A percentile compares a stretch with the other conserved stretches of the same genome.
phyloP scores from a whole-genome alignment of 2,888 invertebrate genomes.

The Pecten maximus region DNA sequence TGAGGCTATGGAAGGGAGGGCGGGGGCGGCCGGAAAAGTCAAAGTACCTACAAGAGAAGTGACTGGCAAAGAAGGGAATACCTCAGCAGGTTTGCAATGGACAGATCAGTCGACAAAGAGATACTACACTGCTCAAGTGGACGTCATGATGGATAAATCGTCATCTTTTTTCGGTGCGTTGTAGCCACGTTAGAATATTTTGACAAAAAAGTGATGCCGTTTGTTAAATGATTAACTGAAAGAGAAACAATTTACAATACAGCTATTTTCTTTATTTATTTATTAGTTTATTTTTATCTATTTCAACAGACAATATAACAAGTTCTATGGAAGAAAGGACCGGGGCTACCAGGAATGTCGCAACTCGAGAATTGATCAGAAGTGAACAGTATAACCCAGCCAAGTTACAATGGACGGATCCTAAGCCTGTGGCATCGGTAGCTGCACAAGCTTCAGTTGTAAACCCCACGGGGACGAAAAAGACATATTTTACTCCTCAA shows the following conservation, averaged over 20 bases:
- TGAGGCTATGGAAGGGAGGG: neutral
- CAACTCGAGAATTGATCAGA: neutral
- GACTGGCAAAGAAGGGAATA: too few species aligned
- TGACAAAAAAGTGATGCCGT: neutral
- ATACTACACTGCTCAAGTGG: too few species aligned
- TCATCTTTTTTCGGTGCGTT: too few species aligned
- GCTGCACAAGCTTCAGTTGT: neutral
- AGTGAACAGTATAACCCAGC: neutral
- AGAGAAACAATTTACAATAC: too few species aligned
- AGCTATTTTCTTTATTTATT: too few species aligned
- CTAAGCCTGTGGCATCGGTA: neutral
- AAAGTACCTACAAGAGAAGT: too few species aligned
- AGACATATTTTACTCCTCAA: neutral
- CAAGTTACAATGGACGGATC: neutral
- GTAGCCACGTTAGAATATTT: too few species aligned
- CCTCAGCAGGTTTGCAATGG: too few species aligned
- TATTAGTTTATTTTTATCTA: neutral
- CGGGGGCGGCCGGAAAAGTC: too few species aligned
- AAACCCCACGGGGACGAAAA: neutral
- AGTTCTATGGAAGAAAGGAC: neutral
- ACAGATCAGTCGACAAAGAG: too few species aligned
- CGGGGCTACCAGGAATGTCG: neutral
- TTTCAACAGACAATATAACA: neutral
- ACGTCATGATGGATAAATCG: too few species aligned
- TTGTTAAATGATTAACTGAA: neutral